Evolutionary conservation across 2,888 invertebrate genomes (phyloP).

Genomic region (Spodoptera exigua): DNA sequence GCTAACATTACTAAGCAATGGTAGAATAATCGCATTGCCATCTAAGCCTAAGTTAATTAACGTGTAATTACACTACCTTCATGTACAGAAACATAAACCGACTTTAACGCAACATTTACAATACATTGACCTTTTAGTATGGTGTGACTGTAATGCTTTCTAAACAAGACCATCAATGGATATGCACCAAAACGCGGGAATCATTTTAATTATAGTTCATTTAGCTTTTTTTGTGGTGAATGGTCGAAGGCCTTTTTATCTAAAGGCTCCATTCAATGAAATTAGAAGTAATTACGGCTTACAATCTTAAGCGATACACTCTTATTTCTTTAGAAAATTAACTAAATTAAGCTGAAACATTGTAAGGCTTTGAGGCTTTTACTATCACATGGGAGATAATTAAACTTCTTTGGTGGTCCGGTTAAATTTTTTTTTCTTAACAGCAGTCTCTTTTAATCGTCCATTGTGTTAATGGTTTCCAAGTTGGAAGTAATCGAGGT

Average conservation of each 20-base stretch:
- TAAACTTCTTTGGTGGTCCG: slow-evolving; percentile 39
- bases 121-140: not conserved
- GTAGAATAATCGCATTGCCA: slow-evolving; percentile 44
- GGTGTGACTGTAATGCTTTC: rapidly evolving
- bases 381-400: slow-evolving; percentile 26
- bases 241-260: slow-evolving; percentile 63
- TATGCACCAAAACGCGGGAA: not conserved
- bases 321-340: slow-evolving; percentile 45
- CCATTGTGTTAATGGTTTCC: too few species aligned
- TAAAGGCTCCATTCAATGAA: slow-evolving; percentile 57
- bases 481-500: too few species aligned
- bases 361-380: slow-evolving; percentile 31
- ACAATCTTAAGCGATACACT: slow-evolving; percentile 43
- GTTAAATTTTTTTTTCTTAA: not conserved
- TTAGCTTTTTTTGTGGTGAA: slow-evolving; percentile 36
- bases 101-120: not conserved
- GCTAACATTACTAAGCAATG: slow-evolving; percentile 34
- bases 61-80: slow-evolving; percentile 49
- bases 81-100: slow-evolving; percentile 9
- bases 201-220: not conserved
- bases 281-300: slow-evolving; percentile 69
- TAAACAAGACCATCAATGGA: slow-evolving; percentile 17
- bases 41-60: slow-evolving; percentile 51
- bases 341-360: slow-evolving; percentile 27
- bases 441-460: not conserved